Base-by-base conservation (phyloP, 2,113 vertebrate species). In the Mobula hypostoma region DNA sequence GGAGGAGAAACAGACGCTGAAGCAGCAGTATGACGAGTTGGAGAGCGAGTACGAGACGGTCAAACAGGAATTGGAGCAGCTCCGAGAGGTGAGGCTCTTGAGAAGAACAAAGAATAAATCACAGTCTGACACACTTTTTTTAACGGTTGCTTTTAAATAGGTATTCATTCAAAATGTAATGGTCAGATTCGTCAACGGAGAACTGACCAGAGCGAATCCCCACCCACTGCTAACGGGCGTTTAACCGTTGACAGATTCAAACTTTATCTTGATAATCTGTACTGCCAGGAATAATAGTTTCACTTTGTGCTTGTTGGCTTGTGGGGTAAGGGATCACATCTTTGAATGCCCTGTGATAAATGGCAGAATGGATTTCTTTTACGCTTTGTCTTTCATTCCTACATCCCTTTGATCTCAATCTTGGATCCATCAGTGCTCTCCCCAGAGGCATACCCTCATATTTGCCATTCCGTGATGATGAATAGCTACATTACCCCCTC, bases 1-100 rank as follows among this genome's bases (percentile, higher is more conserved):
- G 94, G 98, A 99, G 96, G 99, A 99, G 97, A 99, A 99, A 95
- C 98, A 99, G 95, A 98, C 98, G 96, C 97, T 99, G 94, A 98
- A 99, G 95, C 98, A 97, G 96, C 97, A 98, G 94, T 98, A 97
- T 29, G 98, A 99, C 40, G 98, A 99, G 95, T 95, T 99, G 95
- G 99, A 99, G 96, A 96, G 97, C 48, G 99, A 99, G 90, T 97
- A 98, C 94, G 99, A 99, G 96, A 96, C 97, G 94, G 97, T 97
- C 94, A 97, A 98, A 88, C 95, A 97, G 56, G 99, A 99, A 96
- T 97, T 99, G 97, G 98, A 98, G 94, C 98, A 99, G 96, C 98
- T 99, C 80, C 98, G 97, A 96, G 98, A 99, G 98, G 98, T 99
- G 96, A 96, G 96, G 0, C 58, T 87, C 15, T 4, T 87, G 11